Percentiles rank a stretch among this genome's conserved stretches.
Evolutionary conservation across 1,140 invertebrate genomes (phyloP).

Genomic region (Hormaphis cornu): DNA sequence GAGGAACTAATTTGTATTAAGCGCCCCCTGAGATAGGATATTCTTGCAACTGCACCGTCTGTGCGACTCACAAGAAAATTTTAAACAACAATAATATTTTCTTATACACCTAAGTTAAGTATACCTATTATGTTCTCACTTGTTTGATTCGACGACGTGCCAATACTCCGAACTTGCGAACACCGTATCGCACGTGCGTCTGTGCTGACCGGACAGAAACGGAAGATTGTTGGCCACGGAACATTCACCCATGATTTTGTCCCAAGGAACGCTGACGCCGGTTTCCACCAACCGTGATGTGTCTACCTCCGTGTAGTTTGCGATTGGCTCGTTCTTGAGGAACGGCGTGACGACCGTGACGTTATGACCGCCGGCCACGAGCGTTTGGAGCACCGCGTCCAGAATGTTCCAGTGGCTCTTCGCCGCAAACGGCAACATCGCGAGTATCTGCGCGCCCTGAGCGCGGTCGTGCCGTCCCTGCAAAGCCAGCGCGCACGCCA

Average conservation of each 20-base stretch:
- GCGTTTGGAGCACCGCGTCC: no score
- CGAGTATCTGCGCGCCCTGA: slow-evolving; percentile 38
- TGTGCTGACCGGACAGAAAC: not conserved
- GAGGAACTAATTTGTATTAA: no score
- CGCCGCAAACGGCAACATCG: slow-evolving; percentile 37
- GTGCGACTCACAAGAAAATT: no score
- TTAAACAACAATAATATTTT: no score
- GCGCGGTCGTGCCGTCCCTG: no score
- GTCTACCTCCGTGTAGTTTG: slow-evolving; percentile 33
- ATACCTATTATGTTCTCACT: not conserved
- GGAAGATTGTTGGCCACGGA: not conserved
- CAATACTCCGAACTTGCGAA: not conserved
- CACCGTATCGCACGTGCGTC: not conserved
- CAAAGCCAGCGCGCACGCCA: no score
- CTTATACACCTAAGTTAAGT: no score
- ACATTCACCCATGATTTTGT: not conserved
- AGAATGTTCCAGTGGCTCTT: slow-evolving; percentile 42
- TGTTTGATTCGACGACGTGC: not conserved
- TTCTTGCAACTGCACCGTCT: no score
- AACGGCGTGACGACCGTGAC: slow-evolving; percentile 38
- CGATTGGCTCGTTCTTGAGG: not conserved
- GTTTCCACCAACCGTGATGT: not conserved
- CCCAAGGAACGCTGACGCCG: not conserved
- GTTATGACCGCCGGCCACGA: slow-evolving; percentile 40
- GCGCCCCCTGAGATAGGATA: no score